Evolutionary conservation across 2,888 invertebrate genomes (phyloP).

Genomic region (Drosophila nr. perissopoda): DNA sequence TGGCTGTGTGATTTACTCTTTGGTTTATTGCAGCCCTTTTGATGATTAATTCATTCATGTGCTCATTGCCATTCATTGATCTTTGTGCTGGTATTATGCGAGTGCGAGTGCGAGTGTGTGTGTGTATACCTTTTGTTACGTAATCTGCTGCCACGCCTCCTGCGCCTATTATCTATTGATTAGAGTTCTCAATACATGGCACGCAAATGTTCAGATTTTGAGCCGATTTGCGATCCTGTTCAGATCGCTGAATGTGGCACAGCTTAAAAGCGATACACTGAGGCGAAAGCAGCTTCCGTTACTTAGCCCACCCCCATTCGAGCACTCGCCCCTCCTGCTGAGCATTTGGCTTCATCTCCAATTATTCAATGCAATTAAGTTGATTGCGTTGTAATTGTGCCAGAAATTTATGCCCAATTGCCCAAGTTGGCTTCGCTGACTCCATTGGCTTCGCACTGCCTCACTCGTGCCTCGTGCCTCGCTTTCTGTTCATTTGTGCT

Average conservation of each 20-base stretch:
- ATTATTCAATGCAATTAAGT: slow-evolving; percentile 80
- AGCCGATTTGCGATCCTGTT: slow-evolving; percentile 24
- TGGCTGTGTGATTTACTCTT: not conserved
- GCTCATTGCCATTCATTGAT: slow-evolving; percentile 62
- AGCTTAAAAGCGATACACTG: slow-evolving; percentile 2
- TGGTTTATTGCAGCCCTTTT: slow-evolving; percentile 4
- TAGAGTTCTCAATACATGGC: slow-evolving; percentile 1
- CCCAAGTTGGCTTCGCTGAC: slow-evolving; percentile 42
- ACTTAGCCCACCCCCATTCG: not conserved
- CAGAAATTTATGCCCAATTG: slow-evolving; percentile 74
- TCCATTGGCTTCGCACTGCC: slow-evolving; percentile 3
- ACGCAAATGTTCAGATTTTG: slow-evolving; percentile 19
- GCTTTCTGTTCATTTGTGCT: slow-evolving; percentile 23
- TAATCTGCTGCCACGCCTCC: slow-evolving; percentile 32
- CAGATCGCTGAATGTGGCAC: slow-evolving; percentile 14
- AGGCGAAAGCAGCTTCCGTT: not conserved
- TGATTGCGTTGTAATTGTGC: slow-evolving; percentile 75
- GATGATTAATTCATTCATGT: slow-evolving; percentile 55
- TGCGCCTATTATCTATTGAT: slow-evolving; percentile 13
- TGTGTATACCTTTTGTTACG: slow-evolving; percentile 34
- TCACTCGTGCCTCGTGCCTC: not conserved
- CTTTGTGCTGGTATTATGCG: slow-evolving; percentile 38
- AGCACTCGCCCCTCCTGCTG: not conserved
- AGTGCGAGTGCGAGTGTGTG: not conserved
- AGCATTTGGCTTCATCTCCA: slow-evolving; percentile 52